Base-by-base conservation (phyloP, 1,140 invertebrate genomes). In the Drosophila erecta region DNA sequence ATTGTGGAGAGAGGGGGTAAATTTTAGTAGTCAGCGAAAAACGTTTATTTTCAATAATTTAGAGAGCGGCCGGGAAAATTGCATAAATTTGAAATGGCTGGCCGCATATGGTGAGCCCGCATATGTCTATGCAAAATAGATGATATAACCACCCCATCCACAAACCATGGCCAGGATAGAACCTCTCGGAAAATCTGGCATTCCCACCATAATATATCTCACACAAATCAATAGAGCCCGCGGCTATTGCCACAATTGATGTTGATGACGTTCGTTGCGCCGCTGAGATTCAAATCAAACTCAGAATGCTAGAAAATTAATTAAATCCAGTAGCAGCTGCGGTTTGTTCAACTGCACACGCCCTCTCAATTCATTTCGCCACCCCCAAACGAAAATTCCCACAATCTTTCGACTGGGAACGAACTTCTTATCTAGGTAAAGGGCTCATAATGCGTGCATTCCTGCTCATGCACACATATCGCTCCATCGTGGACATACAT, bases 241-340 rank as follows among this genome's bases (percentile, higher is more conserved):
- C 74, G 65, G 74, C 46, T 24, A 41, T 43, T 38, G 43, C 67
- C 67, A 51, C 65, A 50, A 76, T 58, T 76, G 70, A 74, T 65
- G 62, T 37, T 58, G 78, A 69, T 54, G 65, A 57, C 64, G 41
- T 27, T 20, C 64, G 41, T 27, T 20, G 61, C 33, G 37, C 41
- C 33, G 59, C 50, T 66, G 69, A 87, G 83, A 89, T 84, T 83
- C 76, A 89, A 87, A 87, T 87, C 84, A 83, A 66, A 72, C 58
- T 70, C 83, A 55, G 55, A 87, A 79, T 76, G 74, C 64, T 84
- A 55, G 71, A 84, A 89, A 89, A 89, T 89, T 89, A 89, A 89
- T 89, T 89, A 89, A 89, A 69, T 58, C 27, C 76, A 66, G 66
- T 47, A 61, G 77, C 53, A 66, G 53, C 53, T 86, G 81, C 53